These are phyloP conservation scores for Trichogramma evanescens DNA, from an alignment of 2,888 invertebrate genomes.

Conservation along the genomic window DNA sequence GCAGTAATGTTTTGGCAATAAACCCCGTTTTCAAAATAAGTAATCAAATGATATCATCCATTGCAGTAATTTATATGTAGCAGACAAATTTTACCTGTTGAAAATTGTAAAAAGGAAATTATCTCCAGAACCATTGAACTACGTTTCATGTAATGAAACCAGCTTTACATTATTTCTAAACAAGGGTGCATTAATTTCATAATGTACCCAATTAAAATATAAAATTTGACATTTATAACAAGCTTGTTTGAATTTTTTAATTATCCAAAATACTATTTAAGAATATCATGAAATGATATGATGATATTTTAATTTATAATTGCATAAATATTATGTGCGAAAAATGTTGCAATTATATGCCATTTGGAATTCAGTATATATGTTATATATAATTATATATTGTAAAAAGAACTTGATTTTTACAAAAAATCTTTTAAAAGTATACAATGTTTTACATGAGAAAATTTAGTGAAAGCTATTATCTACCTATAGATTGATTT, in stretches of 20 bases:
- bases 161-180: too few species aligned
- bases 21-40: slow-evolving; percentile 12
- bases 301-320: not conserved
- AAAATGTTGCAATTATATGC: slow-evolving; percentile 2
- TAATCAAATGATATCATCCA: slow-evolving; percentile 9
- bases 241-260: too few species aligned
- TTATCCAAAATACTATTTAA: not conserved
- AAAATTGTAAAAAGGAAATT: not conserved
- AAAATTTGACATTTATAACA: too few species aligned
- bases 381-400: slow-evolving; percentile 8
- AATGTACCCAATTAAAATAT: too few species aligned
- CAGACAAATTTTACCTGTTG: slow-evolving; percentile 2
- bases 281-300: not conserved
- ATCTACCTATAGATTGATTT: too few species aligned
- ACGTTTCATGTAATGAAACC: not conserved
- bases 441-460: too few species aligned
- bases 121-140: not conserved
- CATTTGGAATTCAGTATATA: slow-evolving; percentile 6
- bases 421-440: slow-evolving; percentile 18
- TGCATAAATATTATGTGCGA: not conserved
- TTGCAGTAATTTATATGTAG: slow-evolving; percentile 11
- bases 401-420: slow-evolving; percentile 21
- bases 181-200: too few species aligned
- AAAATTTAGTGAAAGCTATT: too few species aligned
- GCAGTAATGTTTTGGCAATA: slow-evolving; percentile 21